Evolutionary conservation across 1,140 invertebrate species (phyloP), one percentile per base, ranked within the genome.

Genomic region (Pseudomyrmex sp.): DNA sequence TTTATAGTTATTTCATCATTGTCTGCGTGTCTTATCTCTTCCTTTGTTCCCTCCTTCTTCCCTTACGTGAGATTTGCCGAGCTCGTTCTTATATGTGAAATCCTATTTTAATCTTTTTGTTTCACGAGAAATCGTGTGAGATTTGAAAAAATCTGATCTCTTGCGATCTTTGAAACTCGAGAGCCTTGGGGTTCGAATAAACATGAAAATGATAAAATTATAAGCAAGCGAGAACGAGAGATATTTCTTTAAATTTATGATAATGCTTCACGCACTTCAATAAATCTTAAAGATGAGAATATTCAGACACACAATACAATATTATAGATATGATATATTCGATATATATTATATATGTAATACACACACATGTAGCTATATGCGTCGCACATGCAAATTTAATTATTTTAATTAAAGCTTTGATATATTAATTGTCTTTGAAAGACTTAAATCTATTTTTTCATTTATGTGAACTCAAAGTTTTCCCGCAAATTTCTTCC

Each of bases 1-100:
- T 91, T 91, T 88, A 89, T 90, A 90, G 90, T 91, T 89, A 90
- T 91, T 90, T 91, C 86, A 88, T 91, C 86, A 90, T 91, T 89
- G 83, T 88, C 85, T 73, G n/a, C 35, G 35, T 58, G 68, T 70
- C 54, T 70, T 35, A 35, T 35, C 23, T 68, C n/a, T 68, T 65
- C n/a, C 26, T 26, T 13, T 63, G 12, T n/a, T 18, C 4, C 26
- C 4, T n/a, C 10, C 4, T 2, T 9, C 26, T 35, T 2, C 12
- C 58, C 3, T 44, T 15, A 66, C 23, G 61, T 20, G 50, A 69
- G 54, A 62, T 66, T 59, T 68, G n/a, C 26, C 48, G 35, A 70
- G 35, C 50, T 76, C 63, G 23, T 70, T 58, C 50, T 82, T 73
- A 80, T 80, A 65, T 68, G 77, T 61, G 35, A 58, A 54, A 52